Evolutionary conservation across 2,113 vertebrate genomes (phyloP).

Genomic region (Brachyhypopomus occidentalis): DNA sequence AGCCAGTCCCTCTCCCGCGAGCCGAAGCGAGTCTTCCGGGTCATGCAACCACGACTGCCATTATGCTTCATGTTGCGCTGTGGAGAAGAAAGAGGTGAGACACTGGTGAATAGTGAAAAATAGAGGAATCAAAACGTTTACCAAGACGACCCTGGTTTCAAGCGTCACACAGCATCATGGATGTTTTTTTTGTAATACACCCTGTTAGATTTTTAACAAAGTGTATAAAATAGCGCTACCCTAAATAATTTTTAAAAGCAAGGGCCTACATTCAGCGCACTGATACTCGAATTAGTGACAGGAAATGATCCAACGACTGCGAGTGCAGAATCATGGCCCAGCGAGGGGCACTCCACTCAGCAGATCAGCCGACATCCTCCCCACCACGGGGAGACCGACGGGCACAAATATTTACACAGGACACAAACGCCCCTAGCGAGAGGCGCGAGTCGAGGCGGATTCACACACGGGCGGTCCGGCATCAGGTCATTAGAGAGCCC

Average conservation of each 20-base stretch:
- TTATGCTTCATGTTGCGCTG: conserved; percentile 91
- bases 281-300: neutral
- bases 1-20: conserved; percentile 92
- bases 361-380: conserved; percentile 7
- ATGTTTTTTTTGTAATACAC: too few relatives aligned
- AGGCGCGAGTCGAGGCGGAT: conserved; percentile 21
- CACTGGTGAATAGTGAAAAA: neutral
- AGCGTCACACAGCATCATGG: neutral
- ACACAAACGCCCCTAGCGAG: conserved; percentile 31
- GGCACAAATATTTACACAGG: conserved; percentile 47
- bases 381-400: neutral
- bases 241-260: neutral
- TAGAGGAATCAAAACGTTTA: neutral
- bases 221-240: neutral
- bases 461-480: conserved; percentile 18
- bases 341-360: conserved; percentile 19
- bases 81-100: neutral
- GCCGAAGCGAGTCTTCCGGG: conserved; percentile 83
- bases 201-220: too few relatives aligned
- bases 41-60: conserved; percentile 84
- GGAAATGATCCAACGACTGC: neutral
- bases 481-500: conserved; percentile 49
- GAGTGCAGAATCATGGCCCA: neutral
- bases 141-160: neutral
- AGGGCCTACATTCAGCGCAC: neutral